Base-by-base conservation (phyloP, 2,797 vertebrate species). In the Cyprinodon diabolis region DNA sequence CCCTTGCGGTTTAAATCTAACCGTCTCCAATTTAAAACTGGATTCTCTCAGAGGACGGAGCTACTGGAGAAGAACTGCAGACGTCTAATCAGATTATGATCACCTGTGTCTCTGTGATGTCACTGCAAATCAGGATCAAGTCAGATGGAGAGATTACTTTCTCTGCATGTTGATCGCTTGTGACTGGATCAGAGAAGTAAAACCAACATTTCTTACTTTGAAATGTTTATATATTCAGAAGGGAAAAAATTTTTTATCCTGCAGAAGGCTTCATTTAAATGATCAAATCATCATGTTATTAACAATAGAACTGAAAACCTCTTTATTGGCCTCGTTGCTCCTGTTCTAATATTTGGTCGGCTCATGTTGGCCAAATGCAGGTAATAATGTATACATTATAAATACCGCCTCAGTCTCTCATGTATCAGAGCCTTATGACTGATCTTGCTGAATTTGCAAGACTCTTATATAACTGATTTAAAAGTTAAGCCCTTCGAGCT, bases 1-100 rank as follows among this genome's bases (percentile, higher is more conserved):
- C 35, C 2, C 19, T 4, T 62, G 35, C 7, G 40, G 12, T 11
- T 48, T 14, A 48, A 48, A 48, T 14, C 17, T 63, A 17, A 40
- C 12, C 2, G 40, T 45, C 21, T 43, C 3, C 9, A 8, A 7
- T 23, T 23, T 37, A 56, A 25, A 43, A 4, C 37, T 13, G 6
- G 56, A 4, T 25, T 56, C n/a, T 25, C 56, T 25, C 4, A 6
- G 23, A 30, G 30, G 60, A 45, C 37, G 5, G 9, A 37, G 35
- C 15, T 1, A 8, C 9, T 45, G 40, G 3, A 65, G 40, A 65
- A 14, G 49, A 51, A 6, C 14, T 17, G 49, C 49, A 15, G 49
- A 15, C 21, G 62, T 65, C 62, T 65, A 1, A 65, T 43, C 62
- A 45, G 62, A 65, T 65, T 65, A 65, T n/a, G 62, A n/a, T 65